Conservation (phyloP, 1,140 invertebrate genomes). For the Caerostris extrusa region DNA sequence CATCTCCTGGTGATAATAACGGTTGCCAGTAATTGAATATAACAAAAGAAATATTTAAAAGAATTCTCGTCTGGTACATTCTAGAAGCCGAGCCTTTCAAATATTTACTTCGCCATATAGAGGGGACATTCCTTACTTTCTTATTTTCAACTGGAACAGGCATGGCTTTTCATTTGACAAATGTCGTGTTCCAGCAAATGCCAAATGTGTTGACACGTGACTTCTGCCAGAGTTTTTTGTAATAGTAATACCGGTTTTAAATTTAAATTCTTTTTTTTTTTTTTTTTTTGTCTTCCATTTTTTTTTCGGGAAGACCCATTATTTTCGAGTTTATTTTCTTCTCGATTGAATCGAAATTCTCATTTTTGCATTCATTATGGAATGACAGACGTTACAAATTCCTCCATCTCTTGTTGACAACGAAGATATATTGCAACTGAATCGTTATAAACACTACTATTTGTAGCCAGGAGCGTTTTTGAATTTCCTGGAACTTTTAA, state of each 20-base stretch:
- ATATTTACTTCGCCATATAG: conserved; percentile 43
- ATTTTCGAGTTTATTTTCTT: neutral
- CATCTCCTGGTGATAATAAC: conserved; percentile 54
- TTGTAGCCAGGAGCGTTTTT: neutral
- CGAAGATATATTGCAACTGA: conserved; percentile 16
- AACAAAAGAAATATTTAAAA: conserved; percentile 24
- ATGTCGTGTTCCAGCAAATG: neutral
- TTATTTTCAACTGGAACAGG: neutral
- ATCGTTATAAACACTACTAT: neutral
- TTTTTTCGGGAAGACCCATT: neutral
- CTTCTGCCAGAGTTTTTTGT: neutral
- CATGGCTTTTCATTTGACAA: conserved; percentile 41
- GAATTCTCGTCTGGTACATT: neutral
- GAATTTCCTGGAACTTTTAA: too few species aligned
- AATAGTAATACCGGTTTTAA: conserved; percentile 34
- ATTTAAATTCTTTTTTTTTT: neutral
- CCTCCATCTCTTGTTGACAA: neutral
- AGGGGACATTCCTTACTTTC: conserved; percentile 32
- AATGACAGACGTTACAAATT: neutral
- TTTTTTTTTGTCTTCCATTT: neutral
- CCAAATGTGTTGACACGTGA: conserved; percentile 33
- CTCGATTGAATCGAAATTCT: neutral
- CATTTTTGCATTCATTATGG: neutral
- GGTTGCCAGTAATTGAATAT: conserved; percentile 20
- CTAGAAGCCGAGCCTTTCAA: conserved; percentile 6